Conservation (phyloP, 2,888 invertebrate species). For the Callinectes sapidus region DNA sequence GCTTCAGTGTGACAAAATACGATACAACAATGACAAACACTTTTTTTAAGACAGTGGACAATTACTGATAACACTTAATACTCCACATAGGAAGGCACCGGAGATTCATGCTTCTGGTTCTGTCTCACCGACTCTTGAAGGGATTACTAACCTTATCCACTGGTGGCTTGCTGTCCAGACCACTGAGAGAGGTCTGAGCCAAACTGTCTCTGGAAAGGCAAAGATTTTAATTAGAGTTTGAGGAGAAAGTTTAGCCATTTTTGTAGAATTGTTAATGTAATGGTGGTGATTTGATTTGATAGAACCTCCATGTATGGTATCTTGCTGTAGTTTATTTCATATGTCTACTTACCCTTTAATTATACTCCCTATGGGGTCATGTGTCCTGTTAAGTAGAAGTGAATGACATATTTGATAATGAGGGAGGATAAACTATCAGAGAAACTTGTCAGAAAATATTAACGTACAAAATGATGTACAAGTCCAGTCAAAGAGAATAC, state of each 20-base stretch:
- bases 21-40: neutral
- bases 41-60: neutral
- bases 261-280: neutral
- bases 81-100: neutral
- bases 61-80: neutral
- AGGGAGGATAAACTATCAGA: too few species aligned
- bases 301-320: too few species aligned
- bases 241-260: too few species aligned
- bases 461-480: too few species aligned
- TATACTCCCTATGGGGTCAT: too few species aligned
- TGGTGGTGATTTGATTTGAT: neutral
- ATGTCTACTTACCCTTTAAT: too few species aligned
- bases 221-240: neutral
- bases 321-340: too few species aligned
- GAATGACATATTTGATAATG: too few species aligned
- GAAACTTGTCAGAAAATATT: too few species aligned
- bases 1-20: neutral
- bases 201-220: slow-evolving; percentile 47
- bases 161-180: slow-evolving; percentile 10
- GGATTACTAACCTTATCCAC: slow-evolving; percentile 47
- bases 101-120: neutral
- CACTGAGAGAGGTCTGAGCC: slow-evolving; percentile 11
- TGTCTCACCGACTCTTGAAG: neutral
- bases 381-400: too few species aligned
- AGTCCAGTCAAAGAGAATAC: too few species aligned